These are phyloP conservation scores for Escarpia spicata DNA, from an alignment of 2,888 invertebrate species.

Conservation along the genomic window DNA sequence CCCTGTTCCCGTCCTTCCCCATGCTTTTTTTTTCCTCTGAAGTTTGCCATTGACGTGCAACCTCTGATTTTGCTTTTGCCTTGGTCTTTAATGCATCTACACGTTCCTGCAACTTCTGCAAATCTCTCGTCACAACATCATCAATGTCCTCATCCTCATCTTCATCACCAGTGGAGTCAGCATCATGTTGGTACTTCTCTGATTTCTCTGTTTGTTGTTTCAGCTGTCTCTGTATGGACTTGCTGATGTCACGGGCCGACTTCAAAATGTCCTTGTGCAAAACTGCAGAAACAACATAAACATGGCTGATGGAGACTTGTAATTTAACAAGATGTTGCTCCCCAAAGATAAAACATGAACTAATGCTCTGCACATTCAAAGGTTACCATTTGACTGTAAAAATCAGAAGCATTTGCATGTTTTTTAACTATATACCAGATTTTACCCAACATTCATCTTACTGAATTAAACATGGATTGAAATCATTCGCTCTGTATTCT, in stretches of 20 bases:
- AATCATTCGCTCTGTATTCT: too few relatives aligned
- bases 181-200: background rate
- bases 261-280: background rate
- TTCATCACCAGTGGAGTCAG: background rate
- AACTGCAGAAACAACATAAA: background rate
- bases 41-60: background rate
- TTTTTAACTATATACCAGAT: too few relatives aligned
- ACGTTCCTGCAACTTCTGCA: background rate
- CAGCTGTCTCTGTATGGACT: background rate
- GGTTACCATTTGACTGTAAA: too few relatives aligned
- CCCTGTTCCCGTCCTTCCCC: background rate
- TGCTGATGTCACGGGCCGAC: constrained; percentile 9
- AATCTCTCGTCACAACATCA: background rate
- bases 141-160: background rate
- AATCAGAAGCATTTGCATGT: too few relatives aligned
- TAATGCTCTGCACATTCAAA: too few relatives aligned
- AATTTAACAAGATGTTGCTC: background rate
- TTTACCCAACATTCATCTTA: too few relatives aligned
- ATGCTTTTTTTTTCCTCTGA: background rate
- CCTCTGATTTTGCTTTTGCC: background rate
- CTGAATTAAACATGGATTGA: too few relatives aligned
- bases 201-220: background rate
- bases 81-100: background rate
- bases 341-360: too few relatives aligned
- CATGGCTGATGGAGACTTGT: background rate